Evolutionary conservation across 2,797 vertebrate genomes (phyloP).

Genomic region (Acrossocheilus wenchowensis): DNA sequence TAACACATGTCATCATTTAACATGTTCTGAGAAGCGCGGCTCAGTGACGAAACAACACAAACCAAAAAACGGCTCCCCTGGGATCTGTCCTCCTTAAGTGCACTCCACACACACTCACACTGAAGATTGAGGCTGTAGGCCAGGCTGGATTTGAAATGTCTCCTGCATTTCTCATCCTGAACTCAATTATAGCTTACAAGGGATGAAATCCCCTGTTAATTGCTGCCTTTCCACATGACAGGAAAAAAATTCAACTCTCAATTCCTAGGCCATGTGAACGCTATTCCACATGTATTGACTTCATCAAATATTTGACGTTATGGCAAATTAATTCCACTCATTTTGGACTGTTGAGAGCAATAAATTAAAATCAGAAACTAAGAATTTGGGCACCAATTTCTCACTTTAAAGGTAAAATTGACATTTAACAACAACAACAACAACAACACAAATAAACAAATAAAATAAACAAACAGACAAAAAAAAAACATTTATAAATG

Average conservation of each 20-base stretch:
- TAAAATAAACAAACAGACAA: not conserved
- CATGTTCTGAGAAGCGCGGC: slow-evolving; percentile 43
- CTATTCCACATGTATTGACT: slow-evolving; percentile 47
- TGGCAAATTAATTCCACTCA: slow-evolving; percentile 72
- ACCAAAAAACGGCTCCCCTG: not conserved
- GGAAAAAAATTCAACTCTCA: slow-evolving; percentile 55
- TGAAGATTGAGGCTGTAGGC: slow-evolving; percentile 28
- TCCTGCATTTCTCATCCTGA: slow-evolving; percentile 33
- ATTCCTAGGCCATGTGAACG: slow-evolving; percentile 56
- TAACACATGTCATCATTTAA: slow-evolving; percentile 36
- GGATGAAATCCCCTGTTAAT: slow-evolving; percentile 45
- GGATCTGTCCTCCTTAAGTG: slow-evolving; percentile 36
- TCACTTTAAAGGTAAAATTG: slow-evolving; percentile 44
- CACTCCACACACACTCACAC: slow-evolving; percentile 8
- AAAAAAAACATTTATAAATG: no score
- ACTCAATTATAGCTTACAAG: slow-evolving; percentile 50
- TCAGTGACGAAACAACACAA: slow-evolving; percentile 22
- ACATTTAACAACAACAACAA: not conserved
- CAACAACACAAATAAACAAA: not conserved
- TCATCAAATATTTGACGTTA: slow-evolving; percentile 72
- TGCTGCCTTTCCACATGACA: slow-evolving; percentile 46
- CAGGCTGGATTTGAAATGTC: slow-evolving; percentile 35
- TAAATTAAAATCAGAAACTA: slow-evolving; percentile 26
- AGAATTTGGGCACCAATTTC: slow-evolving; percentile 57
- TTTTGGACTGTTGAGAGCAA: slow-evolving; percentile 50